Percentiles rank a stretch among this genome's conserved stretches.
phyloP scores from a whole-genome alignment of 2,888 invertebrate genomes.

The Drosophila merina region DNA sequence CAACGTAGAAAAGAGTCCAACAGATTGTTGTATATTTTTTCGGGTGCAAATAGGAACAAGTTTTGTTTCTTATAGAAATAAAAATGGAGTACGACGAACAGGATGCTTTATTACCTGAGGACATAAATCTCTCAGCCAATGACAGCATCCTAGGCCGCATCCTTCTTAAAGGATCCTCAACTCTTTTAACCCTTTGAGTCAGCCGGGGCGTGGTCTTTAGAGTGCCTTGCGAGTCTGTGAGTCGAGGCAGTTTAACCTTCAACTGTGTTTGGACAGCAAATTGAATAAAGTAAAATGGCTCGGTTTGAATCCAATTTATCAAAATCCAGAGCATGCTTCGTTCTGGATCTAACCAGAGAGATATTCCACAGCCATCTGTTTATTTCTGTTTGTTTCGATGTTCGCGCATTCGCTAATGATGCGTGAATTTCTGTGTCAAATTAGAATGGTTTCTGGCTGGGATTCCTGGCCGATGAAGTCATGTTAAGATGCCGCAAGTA shows the following conservation, averaged over 20 bases:
- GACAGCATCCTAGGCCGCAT: constrained; percentile 39
- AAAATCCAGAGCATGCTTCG: constrained; percentile 68
- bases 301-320: constrained; percentile 63
- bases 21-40: neutral
- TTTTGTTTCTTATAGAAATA: constrained; percentile 38
- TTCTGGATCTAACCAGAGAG: neutral
- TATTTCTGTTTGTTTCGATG: constrained; percentile 35
- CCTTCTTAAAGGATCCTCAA: constrained; percentile 12
- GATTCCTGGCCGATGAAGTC: constrained; percentile 62
- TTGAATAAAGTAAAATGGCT: constrained; percentile 52
- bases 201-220: constrained; percentile 44
- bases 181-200: constrained; percentile 36
- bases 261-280: constrained; percentile 55
- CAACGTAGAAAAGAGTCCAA: constrained; percentile 18
- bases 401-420: constrained; percentile 61
- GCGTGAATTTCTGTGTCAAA: constrained; percentile 65
- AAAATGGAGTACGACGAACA: constrained; percentile 60
- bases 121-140: constrained; percentile 63
- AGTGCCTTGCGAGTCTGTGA: constrained; percentile 19
- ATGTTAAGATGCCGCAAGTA: constrained; percentile 25
- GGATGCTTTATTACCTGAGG: constrained; percentile 59
- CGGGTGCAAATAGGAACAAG: constrained; percentile 43
- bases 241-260: constrained; percentile 22
- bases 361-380: constrained; percentile 30
- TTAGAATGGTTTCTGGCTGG: constrained; percentile 15